Base-by-base conservation (phyloP, 2,888 invertebrate genomes). In the Cybosia mesomella region DNA sequence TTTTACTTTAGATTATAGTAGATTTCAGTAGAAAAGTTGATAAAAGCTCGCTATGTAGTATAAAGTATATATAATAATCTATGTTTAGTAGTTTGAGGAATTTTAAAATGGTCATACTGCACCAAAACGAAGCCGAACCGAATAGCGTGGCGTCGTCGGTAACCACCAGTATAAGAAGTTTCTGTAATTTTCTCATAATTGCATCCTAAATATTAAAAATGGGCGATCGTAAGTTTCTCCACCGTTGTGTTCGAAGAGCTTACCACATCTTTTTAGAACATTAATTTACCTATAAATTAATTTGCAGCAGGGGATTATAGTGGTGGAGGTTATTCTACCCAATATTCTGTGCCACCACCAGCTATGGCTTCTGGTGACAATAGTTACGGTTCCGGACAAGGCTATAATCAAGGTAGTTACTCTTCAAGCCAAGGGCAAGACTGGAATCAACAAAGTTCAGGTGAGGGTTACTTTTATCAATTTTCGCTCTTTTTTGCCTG, bases 291-390 rank as follows among this genome's bases (percentile, higher is more conserved):
- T 49, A 49, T 49, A n/a, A n/a, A 49, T 49, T 49, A 7, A n/a
- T 49, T n/a, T 49, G 64, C 65, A 82, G 82, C 92, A 70, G 91
- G 93, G 55, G 94, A 94, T 87, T 90, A 95, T 81, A 87, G 90
- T 73, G 87, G 91, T 66, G 88, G 91, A 70, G 91, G 93, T 66
- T 93, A 93, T 83, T 89, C 92, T 43, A 88, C 92, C 76, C 91
- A 93, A 85, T 93, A 95, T 89, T 90, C 95, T 66, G 89, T 95
- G 85, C 92, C 95, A 76, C 92, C 95, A 67, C 92, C 95, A 60
- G 81, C 92, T 63, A 86, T 92, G 83, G 84, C 89, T 75, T 88
- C 92, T 62, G 88, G 91, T 62, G 95, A 93, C 73, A 95, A 87
- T 76, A 93, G 83, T 82, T 91, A 91, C 79, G 87, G 87, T 62